Evolutionary conservation across 2,888 invertebrate species (phyloP).

Genomic region (Drosophila merina): DNA sequence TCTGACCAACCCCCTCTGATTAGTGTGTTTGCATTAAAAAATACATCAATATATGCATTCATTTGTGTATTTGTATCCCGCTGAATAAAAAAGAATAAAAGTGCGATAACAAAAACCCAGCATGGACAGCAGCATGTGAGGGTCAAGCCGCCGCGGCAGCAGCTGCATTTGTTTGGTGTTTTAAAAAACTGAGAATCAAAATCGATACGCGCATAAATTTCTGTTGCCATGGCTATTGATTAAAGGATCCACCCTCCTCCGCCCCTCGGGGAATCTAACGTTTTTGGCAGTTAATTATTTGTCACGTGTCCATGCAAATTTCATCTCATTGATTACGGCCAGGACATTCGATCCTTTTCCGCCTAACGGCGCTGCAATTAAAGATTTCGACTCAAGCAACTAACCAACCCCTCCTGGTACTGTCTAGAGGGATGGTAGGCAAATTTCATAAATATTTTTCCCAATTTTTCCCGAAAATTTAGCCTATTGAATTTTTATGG

Average conservation of each 20-base stretch:
- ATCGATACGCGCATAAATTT: slow-evolving; percentile 18
- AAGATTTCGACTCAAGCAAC: slow-evolving; percentile 49
- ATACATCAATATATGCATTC: slow-evolving; percentile 19
- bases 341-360: slow-evolving; percentile 74
- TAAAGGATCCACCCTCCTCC: slow-evolving; percentile 46
- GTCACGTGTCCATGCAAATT: slow-evolving; percentile 82
- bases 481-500: slow-evolving; percentile 71
- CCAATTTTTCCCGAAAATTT: slow-evolving; percentile 30
- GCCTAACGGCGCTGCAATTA: slow-evolving; percentile 59
- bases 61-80: slow-evolving; percentile 16
- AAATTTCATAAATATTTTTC: slow-evolving; percentile 53
- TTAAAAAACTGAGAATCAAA: slow-evolving; percentile 42
- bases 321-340: slow-evolving; percentile 70
- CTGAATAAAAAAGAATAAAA: slow-evolving; percentile 21
- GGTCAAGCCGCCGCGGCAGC: slow-evolving; percentile 72
- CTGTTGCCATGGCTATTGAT: slow-evolving; percentile 50
- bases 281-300: slow-evolving; percentile 71
- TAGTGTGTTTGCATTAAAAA: slow-evolving; percentile 73
- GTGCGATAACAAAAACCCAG: slow-evolving; percentile 47
- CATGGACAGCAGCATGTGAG: slow-evolving; percentile 60
- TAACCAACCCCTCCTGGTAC: slow-evolving; percentile 41
- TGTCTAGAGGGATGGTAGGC: slow-evolving; percentile 51
- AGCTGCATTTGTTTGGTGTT: slow-evolving; percentile 61
- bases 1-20: slow-evolving; percentile 63
- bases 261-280: not conserved